These are phyloP conservation scores for Ctenopoma multispine DNA, from an alignment of 2,797 vertebrate genomes.

Conservation along the genomic window DNA sequence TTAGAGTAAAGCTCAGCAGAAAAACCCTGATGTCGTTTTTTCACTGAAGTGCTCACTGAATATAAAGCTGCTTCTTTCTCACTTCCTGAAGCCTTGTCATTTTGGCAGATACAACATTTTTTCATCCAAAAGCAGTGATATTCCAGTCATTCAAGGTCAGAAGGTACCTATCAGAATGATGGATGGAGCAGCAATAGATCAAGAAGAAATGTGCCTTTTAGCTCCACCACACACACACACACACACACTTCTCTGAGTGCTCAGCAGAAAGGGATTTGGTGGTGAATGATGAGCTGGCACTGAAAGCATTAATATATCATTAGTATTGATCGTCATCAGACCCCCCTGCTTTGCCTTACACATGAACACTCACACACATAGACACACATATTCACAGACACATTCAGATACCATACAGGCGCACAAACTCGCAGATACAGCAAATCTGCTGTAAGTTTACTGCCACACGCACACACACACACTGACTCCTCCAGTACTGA, in stretches of 20 bases:
- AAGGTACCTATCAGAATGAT: constrained; percentile 70
- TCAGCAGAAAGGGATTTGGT: constrained; percentile 72
- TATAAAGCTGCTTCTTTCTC: constrained; percentile 14
- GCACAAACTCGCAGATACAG: constrained; percentile 58
- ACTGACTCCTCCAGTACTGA: constrained; percentile 65
- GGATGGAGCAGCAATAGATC: constrained; percentile 74
- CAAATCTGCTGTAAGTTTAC: constrained; percentile 48
- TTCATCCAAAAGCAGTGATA: constrained; percentile 52
- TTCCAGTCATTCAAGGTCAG: constrained; percentile 65
- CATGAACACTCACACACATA: constrained; percentile 34
- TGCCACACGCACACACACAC: constrained; percentile 14
- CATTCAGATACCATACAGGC: constrained; percentile 31
- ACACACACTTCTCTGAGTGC: constrained; percentile 21
- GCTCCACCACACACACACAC: constrained; percentile 32
- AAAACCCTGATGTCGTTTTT: background rate
- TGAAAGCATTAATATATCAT: constrained; percentile 96
- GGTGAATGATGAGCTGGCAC: constrained; percentile 84
- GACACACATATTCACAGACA: constrained; percentile 42
- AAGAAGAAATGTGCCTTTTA: constrained; percentile 55
- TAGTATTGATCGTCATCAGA: constrained; percentile 91
- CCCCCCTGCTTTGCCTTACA: constrained; percentile 53
- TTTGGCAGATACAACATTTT: constrained; percentile 43
- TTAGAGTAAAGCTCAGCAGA: background rate
- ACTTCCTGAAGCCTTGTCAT: constrained; percentile 10
- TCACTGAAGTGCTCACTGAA: constrained; percentile 6